Conservation (phyloP, 2,797 vertebrate species). For the Enteromius argenteus region DNA sequence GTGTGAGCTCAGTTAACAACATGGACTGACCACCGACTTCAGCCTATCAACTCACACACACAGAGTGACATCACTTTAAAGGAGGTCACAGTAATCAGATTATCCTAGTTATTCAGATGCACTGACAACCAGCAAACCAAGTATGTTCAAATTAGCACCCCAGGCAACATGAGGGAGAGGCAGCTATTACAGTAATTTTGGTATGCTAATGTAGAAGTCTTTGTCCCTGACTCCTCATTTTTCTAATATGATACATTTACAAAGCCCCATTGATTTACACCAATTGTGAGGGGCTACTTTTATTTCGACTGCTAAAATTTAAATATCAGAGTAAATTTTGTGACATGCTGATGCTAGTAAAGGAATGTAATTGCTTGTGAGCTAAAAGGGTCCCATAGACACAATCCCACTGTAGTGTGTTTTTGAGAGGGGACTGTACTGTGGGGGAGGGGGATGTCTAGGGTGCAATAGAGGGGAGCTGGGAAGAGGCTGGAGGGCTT, state of each 20-base stretch:
- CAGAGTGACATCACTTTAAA: constrained; percentile 72
- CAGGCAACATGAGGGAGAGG: constrained; percentile 50
- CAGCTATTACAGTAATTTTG: constrained; percentile 43
- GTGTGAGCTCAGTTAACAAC: constrained; percentile 64
- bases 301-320: constrained; percentile 6
- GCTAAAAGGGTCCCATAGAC: neutral
- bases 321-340: neutral
- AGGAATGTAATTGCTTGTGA: constrained; percentile 1
- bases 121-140: constrained; percentile 34
- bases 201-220: constrained; percentile 27
- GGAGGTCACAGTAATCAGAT: constrained; percentile 77
- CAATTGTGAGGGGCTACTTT: neutral
- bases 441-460: constrained; percentile 58
- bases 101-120: constrained; percentile 66
- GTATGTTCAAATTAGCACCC: constrained; percentile 56
- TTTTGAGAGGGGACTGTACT: constrained; percentile 32
- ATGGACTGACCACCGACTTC: constrained; percentile 57
- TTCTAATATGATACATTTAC: neutral
- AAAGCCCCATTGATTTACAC: neutral
- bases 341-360: neutral
- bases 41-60: constrained; percentile 73
- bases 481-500: constrained; percentile 73
- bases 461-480: constrained; percentile 60
- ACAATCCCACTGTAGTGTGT: constrained; percentile 50
- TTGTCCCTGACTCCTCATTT: constrained; percentile 8